phyloP scores from a whole-genome alignment of 2,113 vertebrate genomes.

The Podarcis raffonei region DNA sequence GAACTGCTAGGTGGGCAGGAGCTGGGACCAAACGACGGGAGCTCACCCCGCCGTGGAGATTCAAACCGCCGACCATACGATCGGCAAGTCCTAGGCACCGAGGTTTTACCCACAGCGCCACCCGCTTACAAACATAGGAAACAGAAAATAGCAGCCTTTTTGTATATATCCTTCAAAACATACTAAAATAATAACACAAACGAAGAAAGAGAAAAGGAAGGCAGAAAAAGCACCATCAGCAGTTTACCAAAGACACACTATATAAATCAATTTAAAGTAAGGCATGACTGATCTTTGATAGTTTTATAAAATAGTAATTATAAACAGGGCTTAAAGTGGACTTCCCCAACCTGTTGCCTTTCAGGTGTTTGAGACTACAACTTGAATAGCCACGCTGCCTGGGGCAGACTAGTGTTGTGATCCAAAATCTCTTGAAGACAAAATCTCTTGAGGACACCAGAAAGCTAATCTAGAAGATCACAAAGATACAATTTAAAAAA shows the following conservation, averaged over 20 bases:
- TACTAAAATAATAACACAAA: neutral
- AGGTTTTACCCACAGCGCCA: no score
- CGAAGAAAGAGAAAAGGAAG: neutral
- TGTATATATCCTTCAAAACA: neutral
- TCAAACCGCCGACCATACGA: no score
- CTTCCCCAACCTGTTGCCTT: neutral
- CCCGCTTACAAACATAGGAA: neutral
- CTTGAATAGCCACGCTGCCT: neutral
- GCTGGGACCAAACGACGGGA: no score
- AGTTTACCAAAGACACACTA: neutral
- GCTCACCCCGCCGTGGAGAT: no score
- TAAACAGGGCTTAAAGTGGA: neutral
- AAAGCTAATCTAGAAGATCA: neutral
- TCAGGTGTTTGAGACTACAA: neutral
- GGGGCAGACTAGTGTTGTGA: no score
- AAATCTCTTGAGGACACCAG: no score
- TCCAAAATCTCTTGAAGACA: no score
- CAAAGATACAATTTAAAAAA: neutral
- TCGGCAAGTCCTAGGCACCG: no score
- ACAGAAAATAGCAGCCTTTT: neutral
- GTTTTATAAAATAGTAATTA: neutral
- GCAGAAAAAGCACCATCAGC: neutral
- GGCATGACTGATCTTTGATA: neutral
- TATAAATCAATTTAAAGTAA: neutral
- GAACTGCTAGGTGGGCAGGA: no score